Evolutionary conservation across 2,797 vertebrate species (phyloP).

Genomic region (Coilia nasus): DNA sequence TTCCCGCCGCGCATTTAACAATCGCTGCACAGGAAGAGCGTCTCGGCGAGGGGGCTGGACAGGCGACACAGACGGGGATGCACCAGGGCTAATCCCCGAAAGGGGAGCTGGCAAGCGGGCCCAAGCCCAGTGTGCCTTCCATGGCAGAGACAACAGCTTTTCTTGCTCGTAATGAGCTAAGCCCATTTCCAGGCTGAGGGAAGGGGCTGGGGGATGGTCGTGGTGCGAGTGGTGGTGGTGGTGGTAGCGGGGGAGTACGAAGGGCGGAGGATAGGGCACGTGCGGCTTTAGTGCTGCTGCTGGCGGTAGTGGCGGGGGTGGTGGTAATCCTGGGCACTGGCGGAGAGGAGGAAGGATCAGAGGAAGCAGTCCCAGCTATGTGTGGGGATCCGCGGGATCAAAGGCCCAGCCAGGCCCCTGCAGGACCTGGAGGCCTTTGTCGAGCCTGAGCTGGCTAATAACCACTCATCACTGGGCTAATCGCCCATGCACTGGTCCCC

Average conservation of each 20-base stretch:
- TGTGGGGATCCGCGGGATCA: conserved; percentile 52
- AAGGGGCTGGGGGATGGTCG: background rate
- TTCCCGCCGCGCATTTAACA: conserved; percentile 9
- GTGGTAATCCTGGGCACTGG: conserved; percentile 18
- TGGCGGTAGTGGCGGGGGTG: background rate
- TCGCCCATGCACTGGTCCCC: conserved; percentile 38
- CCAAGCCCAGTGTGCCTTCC: conserved; percentile 45
- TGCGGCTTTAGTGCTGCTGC: background rate
- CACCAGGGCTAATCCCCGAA: conserved; percentile 38
- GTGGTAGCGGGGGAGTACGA: background rate
- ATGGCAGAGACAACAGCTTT: conserved; percentile 51
- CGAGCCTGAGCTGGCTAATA: conserved; percentile 45
- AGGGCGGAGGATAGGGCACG: background rate
- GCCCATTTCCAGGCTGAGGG: conserved; percentile 47
- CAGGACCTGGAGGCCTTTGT: conserved; percentile 40
- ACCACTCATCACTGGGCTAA: conserved; percentile 42
- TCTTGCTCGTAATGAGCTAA: conserved; percentile 53
- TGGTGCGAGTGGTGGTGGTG: background rate
- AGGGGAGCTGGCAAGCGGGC: conserved; percentile 46
- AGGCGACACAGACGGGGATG: conserved; percentile 27
- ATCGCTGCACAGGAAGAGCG: conserved; percentile 8
- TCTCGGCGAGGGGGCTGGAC: conserved; percentile 9
- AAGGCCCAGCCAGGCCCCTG: conserved; percentile 44
- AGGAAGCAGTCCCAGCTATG: conserved; percentile 29
- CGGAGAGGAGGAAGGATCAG: conserved; percentile 24